Conservation (phyloP, 2,113 vertebrate genomes). For the Urocitellus parryii region DNA sequence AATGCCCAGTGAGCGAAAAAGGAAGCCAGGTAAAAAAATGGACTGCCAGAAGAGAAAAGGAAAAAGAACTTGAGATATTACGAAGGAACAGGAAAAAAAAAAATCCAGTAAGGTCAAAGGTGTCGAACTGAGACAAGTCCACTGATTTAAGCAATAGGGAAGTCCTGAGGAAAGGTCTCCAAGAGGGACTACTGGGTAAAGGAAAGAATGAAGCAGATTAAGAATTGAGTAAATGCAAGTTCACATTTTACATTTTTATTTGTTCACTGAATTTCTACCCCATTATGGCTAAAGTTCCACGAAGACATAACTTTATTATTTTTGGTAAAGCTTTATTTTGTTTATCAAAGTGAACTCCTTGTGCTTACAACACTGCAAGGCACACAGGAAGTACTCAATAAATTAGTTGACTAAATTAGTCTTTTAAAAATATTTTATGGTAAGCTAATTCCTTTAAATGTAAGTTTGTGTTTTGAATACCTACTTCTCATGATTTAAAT, state of each 20-base stretch:
- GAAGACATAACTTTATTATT: neutral
- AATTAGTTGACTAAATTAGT: neutral
- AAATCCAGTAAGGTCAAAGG: neutral
- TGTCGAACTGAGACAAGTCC: neutral
- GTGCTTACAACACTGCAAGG: neutral
- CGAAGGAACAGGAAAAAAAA: neutral
- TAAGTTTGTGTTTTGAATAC: conserved; percentile 72
- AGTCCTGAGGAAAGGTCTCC: neutral
- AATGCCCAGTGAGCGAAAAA: neutral
- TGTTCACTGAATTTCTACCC: neutral
- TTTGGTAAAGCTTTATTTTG: neutral
- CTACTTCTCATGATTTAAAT: conserved; percentile 22
- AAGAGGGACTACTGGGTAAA: neutral
- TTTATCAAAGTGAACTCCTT: neutral
- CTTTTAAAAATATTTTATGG: neutral
- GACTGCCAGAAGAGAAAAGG: neutral
- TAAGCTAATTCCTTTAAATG: conserved; percentile 56
- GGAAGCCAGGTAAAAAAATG: neutral
- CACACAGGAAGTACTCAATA: neutral
- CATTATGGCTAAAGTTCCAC: neutral
- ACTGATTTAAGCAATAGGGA: neutral
- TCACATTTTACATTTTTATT: neutral
- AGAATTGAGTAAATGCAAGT: neutral
- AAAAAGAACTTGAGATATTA: neutral
- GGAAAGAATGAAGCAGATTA: neutral